Evolutionary conservation across 2,113 vertebrate genomes (phyloP).

Genomic region (Carassius gibelio): DNA sequence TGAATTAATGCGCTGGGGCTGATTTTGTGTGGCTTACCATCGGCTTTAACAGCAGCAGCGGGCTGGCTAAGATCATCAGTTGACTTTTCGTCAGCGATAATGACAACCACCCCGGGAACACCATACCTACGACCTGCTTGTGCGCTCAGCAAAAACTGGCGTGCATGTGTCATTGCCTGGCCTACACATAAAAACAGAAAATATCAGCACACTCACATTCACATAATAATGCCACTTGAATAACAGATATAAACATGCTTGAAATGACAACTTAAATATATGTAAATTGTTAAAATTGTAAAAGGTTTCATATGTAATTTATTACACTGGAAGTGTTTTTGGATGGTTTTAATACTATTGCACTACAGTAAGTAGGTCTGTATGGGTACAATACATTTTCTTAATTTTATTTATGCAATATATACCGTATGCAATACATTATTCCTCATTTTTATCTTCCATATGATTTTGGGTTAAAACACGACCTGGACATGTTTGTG

Average conservation of each 20-base stretch:
- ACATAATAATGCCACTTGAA: neutral
- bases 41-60: constrained; percentile 72
- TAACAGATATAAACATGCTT: too few species aligned
- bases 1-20: neutral
- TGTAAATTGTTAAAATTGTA: too few species aligned
- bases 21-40: constrained; percentile 72
- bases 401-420: too few species aligned
- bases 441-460: too few species aligned
- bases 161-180: constrained; percentile 80
- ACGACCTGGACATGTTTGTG: neutral
- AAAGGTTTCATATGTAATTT: too few species aligned
- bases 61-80: constrained; percentile 77
- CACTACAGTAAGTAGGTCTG: too few species aligned
- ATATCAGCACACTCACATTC: neutral
- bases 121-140: constrained; percentile 77
- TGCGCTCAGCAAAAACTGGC: constrained; percentile 76
- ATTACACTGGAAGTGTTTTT: too few species aligned
- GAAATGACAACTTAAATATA: too few species aligned
- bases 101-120: constrained; percentile 83
- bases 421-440: too few species aligned
- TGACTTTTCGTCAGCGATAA: constrained; percentile 83
- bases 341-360: too few species aligned
- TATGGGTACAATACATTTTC: too few species aligned
- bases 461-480: too few species aligned
- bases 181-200: constrained; percentile 72